These are phyloP conservation scores for Anaspis maculata DNA, from an alignment of 2,888 invertebrate genomes.

Conservation along the genomic window DNA sequence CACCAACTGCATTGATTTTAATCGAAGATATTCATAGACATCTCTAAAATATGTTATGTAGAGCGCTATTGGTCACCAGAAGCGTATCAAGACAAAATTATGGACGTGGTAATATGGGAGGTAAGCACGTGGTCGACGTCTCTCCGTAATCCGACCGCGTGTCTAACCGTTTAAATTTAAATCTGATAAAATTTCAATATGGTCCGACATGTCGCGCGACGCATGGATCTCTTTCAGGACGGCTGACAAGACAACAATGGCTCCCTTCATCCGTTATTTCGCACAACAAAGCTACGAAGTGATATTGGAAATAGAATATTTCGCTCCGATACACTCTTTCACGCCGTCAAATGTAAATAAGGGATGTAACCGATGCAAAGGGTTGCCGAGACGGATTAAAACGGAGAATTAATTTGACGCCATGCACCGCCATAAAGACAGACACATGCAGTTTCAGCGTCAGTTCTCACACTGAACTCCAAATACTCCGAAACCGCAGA, in stretches of 20 bases:
- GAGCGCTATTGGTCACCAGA: too few relatives aligned
- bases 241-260: constrained; percentile 37
- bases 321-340: constrained; percentile 41
- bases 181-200: constrained; percentile 35
- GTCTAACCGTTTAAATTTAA: constrained; percentile 23
- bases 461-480: constrained; percentile 1
- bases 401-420: constrained; percentile 22
- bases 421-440: constrained; percentile 8
- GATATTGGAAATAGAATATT: constrained; percentile 42
- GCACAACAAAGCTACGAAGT: constrained; percentile 37
- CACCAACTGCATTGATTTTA: too few relatives aligned
- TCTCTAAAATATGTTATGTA: too few relatives aligned
- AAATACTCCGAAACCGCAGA: too few relatives aligned
- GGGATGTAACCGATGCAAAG: constrained; percentile 33
- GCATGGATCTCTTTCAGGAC: constrained; percentile 22
- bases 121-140: too few relatives aligned
- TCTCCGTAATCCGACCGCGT: constrained; percentile 8
- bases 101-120: too few relatives aligned
- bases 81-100: too few relatives aligned
- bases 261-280: constrained; percentile 37
- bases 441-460: not conserved
- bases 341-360: constrained; percentile 37
- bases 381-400: constrained; percentile 27
- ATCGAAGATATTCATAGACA: too few relatives aligned
- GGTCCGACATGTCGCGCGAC: constrained; percentile 23